phyloP scores from a whole-genome alignment of 2,888 invertebrate species.

The Allolobophora icterica region DNA sequence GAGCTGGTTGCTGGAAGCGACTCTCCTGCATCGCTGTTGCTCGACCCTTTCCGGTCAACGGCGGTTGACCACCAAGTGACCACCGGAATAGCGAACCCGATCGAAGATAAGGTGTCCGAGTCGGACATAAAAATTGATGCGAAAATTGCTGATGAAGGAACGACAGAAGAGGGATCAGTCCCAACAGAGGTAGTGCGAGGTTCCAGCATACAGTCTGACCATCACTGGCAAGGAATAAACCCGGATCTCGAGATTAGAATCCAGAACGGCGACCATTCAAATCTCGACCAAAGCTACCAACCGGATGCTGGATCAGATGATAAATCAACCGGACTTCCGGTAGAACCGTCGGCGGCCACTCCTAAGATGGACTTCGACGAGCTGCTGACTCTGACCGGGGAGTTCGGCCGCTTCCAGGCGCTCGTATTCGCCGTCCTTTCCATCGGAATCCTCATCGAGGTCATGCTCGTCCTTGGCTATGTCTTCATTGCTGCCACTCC shows the following conservation, averaged over 20 bases:
- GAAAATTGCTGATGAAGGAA: not conserved
- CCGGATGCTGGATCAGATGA: not conserved
- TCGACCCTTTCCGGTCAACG: not conserved
- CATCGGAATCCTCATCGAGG: constrained; percentile 38
- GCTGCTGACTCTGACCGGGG: constrained; percentile 37
- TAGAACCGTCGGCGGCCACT: not conserved
- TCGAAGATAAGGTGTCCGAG: not conserved
- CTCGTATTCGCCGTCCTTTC: constrained; percentile 35
- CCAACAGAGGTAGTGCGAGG: too few relatives aligned
- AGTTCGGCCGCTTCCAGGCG: constrained; percentile 42
- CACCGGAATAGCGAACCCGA: not conserved
- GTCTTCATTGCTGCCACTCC: constrained; percentile 42
- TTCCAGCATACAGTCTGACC: not conserved
- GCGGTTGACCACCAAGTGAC: not conserved
- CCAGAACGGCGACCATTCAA: not conserved
- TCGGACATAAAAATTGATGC: not conserved
- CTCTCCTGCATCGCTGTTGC: not conserved
- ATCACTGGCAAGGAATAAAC: not conserved
- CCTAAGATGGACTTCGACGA: constrained; percentile 40
- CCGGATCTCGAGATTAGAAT: not conserved
- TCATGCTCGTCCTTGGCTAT: constrained; percentile 37
- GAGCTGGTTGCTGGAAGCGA: not conserved
- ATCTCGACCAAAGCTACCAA: not conserved
- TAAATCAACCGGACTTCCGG: not conserved
- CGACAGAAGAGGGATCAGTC: not conserved